A percentile compares a stretch with the other conserved stretches of the same genome.
These are phyloP conservation scores for Xenopus petersii DNA, from an alignment of 2,797 vertebrate species.

Conservation along the genomic window DNA sequence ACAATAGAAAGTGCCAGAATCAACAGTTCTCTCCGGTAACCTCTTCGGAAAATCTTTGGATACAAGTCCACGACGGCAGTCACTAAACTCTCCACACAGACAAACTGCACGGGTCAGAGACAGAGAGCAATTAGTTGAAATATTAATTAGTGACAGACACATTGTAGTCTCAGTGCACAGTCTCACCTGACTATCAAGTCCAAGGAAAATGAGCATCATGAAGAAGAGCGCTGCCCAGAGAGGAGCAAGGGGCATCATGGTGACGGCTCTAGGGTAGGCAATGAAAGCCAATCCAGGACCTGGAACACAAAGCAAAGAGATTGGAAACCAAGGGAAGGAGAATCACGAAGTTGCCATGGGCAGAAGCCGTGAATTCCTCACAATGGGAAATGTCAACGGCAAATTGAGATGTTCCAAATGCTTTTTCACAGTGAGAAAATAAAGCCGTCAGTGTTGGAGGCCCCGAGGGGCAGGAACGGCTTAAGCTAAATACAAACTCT, in stretches of 20 bases:
- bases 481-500: no score
- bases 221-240: slow-evolving; percentile 96
- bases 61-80: slow-evolving; percentile 97
- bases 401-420: neutral
- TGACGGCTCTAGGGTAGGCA: slow-evolving; percentile 96
- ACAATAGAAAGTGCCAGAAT: slow-evolving; percentile 86
- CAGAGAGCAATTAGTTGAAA: no score
- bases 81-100: slow-evolving; percentile 96
- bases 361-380: neutral
- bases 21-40: slow-evolving; percentile 88
- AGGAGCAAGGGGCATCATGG: slow-evolving; percentile 96
- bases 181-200: slow-evolving; percentile 92
- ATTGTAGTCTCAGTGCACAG: neutral
- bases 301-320: slow-evolving; percentile 53
- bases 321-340: neutral
- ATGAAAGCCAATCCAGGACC: slow-evolving; percentile 95
- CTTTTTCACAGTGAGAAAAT: neutral
- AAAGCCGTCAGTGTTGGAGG: neutral
- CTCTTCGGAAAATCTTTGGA: slow-evolving; percentile 90
- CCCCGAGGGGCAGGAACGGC: no score
- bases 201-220: slow-evolving; percentile 98
- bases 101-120: slow-evolving; percentile 73
- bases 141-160: no score
- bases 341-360: neutral
- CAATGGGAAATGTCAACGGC: neutral